Conservation (phyloP, 1,140 invertebrate genomes). For the Drosophila sucinea region DNA sequence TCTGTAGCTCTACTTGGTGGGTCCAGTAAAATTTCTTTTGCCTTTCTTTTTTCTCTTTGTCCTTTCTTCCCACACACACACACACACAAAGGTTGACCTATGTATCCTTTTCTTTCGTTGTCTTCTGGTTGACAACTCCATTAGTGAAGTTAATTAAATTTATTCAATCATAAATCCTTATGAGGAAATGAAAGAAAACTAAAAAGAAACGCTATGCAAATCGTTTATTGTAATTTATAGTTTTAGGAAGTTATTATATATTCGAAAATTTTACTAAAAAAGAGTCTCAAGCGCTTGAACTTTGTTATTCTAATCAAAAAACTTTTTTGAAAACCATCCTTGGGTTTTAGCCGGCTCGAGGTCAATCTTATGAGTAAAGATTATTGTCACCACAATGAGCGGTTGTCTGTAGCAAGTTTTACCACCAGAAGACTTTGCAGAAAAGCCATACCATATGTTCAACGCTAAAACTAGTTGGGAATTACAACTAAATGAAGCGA, state of each 20-base stretch:
- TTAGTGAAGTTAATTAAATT: slow-evolving; percentile 19
- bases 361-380: no score
- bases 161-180: background rate
- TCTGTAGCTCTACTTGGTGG: slow-evolving; percentile 52
- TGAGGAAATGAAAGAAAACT: background rate
- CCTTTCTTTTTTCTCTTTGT: background rate
- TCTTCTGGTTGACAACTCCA: slow-evolving; percentile 8
- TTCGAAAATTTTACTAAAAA: no score
- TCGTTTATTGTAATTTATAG: background rate
- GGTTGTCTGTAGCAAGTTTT: no score
- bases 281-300: no score
- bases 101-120: background rate
- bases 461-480: no score
- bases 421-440: no score
- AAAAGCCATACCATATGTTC: no score
- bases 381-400: no score
- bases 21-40: slow-evolving; percentile 36
- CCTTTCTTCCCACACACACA: slow-evolving; percentile 33
- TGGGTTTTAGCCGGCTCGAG: no score
- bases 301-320: no score
- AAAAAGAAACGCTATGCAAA: background rate
- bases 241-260: slow-evolving; percentile 3
- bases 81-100: slow-evolving; percentile 1
- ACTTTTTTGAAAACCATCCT: no score
- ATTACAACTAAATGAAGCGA: no score